These are phyloP conservation scores for Cheilosia urbana DNA, from an alignment of 2,888 invertebrate species.

Conservation along the genomic window DNA sequence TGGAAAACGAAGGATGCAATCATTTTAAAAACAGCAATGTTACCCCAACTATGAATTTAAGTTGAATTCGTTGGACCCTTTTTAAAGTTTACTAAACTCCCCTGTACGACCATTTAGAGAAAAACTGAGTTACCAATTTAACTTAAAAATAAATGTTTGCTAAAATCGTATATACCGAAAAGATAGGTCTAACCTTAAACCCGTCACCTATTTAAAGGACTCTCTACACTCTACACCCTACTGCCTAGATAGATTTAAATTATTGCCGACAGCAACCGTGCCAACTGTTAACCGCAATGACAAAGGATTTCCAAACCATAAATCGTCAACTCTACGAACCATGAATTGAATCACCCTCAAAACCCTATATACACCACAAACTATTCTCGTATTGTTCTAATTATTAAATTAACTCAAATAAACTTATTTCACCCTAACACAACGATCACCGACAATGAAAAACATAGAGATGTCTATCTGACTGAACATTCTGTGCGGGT, in stretches of 20 bases:
- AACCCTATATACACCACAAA: constrained; percentile 33
- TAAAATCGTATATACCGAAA: too few relatives aligned
- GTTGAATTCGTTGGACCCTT: too few relatives aligned
- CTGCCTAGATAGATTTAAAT: not conserved
- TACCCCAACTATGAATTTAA: too few relatives aligned
- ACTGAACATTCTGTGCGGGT: constrained; percentile 21
- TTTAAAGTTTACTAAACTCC: too few relatives aligned
- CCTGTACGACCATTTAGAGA: too few relatives aligned
- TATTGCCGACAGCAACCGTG: constrained; percentile 16
- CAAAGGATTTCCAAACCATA: constrained; percentile 55
- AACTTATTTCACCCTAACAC: constrained; percentile 55
- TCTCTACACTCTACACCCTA: not conserved
- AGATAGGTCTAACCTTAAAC: too few relatives aligned
- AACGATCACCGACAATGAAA: not conserved
- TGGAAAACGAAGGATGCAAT: too few relatives aligned
- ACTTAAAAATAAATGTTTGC: too few relatives aligned
- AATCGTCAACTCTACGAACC: constrained; percentile 65
- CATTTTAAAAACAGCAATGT: too few relatives aligned
- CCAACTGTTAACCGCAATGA: constrained; percentile 50
- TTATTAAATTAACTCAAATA: constrained; percentile 72
- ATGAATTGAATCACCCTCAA: constrained; percentile 50
- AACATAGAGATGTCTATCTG: constrained; percentile 7
- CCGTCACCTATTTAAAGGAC: too few relatives aligned
- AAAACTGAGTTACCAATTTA: too few relatives aligned
- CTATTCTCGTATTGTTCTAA: constrained; percentile 61